Evolutionary conservation across 2,888 invertebrate genomes (phyloP).

Genomic region (Rhingia rostrata): DNA sequence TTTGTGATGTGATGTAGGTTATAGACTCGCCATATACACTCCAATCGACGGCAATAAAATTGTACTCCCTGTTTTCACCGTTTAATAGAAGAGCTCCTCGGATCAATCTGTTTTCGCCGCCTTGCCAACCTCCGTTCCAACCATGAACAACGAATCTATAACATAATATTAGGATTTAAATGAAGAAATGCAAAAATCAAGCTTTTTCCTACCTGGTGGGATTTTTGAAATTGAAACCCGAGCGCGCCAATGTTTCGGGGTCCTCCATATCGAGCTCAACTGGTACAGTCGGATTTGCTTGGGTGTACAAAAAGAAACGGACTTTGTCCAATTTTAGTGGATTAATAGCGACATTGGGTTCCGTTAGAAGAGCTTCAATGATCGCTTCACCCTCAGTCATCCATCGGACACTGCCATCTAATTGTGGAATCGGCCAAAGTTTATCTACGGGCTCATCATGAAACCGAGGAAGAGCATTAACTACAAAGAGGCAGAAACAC

Average conservation of each 20-base stretch:
- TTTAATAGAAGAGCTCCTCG: constrained; percentile 84
- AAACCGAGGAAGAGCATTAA: neutral
- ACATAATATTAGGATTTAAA: neutral
- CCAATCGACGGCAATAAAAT: constrained; percentile 86
- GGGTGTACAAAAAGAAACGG: constrained; percentile 62
- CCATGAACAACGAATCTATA: constrained; percentile 55
- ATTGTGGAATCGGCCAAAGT: constrained; percentile 54
- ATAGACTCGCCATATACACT: constrained; percentile 83
- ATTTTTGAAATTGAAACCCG: constrained; percentile 34
- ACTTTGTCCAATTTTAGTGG: constrained; percentile 42
- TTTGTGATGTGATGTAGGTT: constrained; percentile 84
- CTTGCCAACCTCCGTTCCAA: constrained; percentile 65
- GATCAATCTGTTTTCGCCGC: constrained; percentile 75
- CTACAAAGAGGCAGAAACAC: constrained; percentile 1
- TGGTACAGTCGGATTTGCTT: constrained; percentile 43
- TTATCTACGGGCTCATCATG: neutral
- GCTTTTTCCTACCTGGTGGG: constrained; percentile 35
- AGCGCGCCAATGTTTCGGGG: constrained; percentile 12
- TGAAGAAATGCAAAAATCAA: neutral
- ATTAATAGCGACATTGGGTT: neutral
- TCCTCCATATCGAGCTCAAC: constrained; percentile 46
- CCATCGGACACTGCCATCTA: constrained; percentile 20
- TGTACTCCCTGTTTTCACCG: constrained; percentile 84
- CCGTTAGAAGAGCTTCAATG: constrained; percentile 18
- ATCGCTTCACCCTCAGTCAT: constrained; percentile 40